A percentile compares a stretch with the other conserved stretches of the same genome.
Evolutionary conservation across 2,888 invertebrate genomes (phyloP).

Genomic region (Andrena trimmerana): DNA sequence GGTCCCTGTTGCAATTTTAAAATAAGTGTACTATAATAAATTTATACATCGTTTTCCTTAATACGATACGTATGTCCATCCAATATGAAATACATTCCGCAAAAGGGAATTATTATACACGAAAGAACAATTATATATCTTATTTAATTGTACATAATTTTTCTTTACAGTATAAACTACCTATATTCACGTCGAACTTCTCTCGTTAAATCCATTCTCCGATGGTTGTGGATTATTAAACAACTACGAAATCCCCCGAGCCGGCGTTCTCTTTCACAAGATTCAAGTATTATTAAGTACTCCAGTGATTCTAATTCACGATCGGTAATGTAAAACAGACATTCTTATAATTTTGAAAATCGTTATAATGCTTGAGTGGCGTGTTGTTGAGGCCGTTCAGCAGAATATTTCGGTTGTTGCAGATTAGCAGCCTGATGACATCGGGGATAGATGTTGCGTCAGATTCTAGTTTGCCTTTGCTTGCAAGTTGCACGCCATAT

Average conservation of each 20-base stretch:
- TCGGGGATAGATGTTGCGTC: slow-evolving; percentile 81
- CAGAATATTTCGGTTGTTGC: slow-evolving; percentile 27
- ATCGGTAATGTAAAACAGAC: background rate
- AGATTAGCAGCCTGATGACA: slow-evolving; percentile 77
- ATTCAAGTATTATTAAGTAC: background rate
- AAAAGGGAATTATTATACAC: background rate
- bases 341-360: background rate
- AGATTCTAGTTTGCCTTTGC: slow-evolving; percentile 83
- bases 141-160: slow-evolving; percentile 39
- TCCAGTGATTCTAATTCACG: background rate
- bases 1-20: slow-evolving; percentile 1
- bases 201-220: background rate
- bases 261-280: background rate
- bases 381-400: background rate
- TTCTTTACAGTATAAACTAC: slow-evolving; percentile 6
- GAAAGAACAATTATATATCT: slow-evolving; percentile 12
- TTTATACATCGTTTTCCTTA: slow-evolving; percentile 25
- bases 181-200: background rate
- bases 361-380: background rate
- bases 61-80: slow-evolving; percentile 9
- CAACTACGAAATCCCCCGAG: background rate
- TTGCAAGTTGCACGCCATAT: slow-evolving; percentile 70
- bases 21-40: slow-evolving; percentile 34
- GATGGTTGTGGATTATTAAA: background rate
- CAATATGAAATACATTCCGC: background rate